A percentile compares a stretch with the other conserved stretches of the same genome.
These are phyloP conservation scores for Pomacea maculata DNA, from an alignment of 1,140 invertebrate genomes.

Conservation along the genomic window DNA sequence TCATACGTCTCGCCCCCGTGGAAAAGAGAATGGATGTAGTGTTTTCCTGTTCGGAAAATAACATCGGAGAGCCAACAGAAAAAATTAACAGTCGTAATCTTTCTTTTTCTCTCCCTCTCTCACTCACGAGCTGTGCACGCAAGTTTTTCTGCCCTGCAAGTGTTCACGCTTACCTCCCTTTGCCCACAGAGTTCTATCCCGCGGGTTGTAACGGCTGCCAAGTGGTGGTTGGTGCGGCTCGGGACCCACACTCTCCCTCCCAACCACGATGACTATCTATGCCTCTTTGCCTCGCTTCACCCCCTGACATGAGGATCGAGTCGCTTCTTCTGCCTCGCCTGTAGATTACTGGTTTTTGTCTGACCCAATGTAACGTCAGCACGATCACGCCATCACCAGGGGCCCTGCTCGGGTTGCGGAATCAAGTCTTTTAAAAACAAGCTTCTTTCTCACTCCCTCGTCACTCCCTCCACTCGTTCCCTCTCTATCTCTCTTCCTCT, in stretches of 20 bases:
- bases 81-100: not conserved
- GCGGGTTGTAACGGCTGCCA: too few relatives aligned
- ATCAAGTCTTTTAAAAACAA: too few relatives aligned
- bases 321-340: not conserved
- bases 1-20: too few relatives aligned
- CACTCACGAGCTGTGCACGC: too few relatives aligned
- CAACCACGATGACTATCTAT: not conserved
- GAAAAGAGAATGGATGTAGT: too few relatives aligned
- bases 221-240: not conserved
- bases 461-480: too few relatives aligned
- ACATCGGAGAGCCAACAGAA: not conserved
- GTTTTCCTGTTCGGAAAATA: too few relatives aligned
- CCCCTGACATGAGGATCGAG: not conserved
- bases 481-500: constrained; percentile 7
- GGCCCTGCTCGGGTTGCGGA: not conserved
- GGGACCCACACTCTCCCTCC: not conserved
- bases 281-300: not conserved
- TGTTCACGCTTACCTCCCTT: too few relatives aligned
- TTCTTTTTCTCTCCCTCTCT: not conserved
- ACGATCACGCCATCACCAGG: not conserved
- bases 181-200: too few relatives aligned
- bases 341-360: not conserved
- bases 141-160: too few relatives aligned
- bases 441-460: too few relatives aligned
- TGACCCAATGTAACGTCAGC: constrained; percentile 8